Conservation (phyloP, 2,888 invertebrate genomes). For the Charanyca ferruginea region DNA sequence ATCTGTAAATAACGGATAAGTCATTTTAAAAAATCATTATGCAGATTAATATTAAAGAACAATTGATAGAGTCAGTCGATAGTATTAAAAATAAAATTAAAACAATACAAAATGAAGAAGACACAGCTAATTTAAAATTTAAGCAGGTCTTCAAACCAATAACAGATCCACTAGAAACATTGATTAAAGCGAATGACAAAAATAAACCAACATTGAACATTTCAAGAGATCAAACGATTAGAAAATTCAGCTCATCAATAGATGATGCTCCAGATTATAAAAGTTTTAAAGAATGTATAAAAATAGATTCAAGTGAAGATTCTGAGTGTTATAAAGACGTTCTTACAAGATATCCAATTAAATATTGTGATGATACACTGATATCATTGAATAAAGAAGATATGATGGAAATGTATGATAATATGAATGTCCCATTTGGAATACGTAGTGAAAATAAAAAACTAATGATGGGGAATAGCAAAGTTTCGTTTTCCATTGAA, state of each 20-base stretch:
- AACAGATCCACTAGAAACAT: constrained; percentile 11
- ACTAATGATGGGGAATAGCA: background rate
- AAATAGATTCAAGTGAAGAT: constrained; percentile 3
- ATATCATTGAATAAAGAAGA: constrained; percentile 10
- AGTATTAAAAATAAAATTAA: constrained; percentile 1
- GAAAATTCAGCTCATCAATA: constrained; percentile 2
- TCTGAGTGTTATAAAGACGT: constrained; percentile 4
- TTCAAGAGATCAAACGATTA: constrained; percentile 2
- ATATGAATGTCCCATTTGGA: background rate
- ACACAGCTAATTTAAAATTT: background rate
- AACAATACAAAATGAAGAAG: constrained; percentile 3
- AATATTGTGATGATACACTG: background rate
- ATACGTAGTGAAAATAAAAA: background rate
- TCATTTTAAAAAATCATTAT: background rate
- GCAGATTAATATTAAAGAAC: background rate
- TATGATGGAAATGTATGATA: constrained; percentile 4
- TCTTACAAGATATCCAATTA: constrained; percentile 2
- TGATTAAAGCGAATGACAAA: constrained; percentile 13
- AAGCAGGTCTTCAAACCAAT: constrained; percentile 22
- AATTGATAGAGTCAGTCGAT: constrained; percentile 4
- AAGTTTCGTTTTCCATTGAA: background rate
- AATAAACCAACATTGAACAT: background rate
- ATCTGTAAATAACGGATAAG: constrained; percentile 4
- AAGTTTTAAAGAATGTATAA: constrained; percentile 14
- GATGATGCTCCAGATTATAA: constrained; percentile 7